Percentiles rank a stretch among this genome's conserved stretches.
phyloP scores from a whole-genome alignment of 2,797 vertebrate species.

The Artibeus lituratus region DNA sequence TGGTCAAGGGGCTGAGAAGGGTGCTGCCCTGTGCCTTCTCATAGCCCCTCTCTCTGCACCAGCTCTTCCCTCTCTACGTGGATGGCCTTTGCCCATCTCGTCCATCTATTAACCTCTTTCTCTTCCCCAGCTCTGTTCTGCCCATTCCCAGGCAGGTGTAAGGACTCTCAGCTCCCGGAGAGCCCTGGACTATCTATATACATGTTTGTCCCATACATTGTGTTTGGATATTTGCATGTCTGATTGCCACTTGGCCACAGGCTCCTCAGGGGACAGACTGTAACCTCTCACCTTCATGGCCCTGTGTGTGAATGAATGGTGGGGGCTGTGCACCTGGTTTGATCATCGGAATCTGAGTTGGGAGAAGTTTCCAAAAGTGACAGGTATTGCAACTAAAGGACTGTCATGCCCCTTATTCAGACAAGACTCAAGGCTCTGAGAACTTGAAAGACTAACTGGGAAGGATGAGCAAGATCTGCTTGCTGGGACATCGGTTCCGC shows the following conservation, averaged over 20 bases:
- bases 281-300: accelerated
- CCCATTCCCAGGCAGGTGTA: neutral
- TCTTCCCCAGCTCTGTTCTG: neutral
- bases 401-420: neutral
- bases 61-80: neutral
- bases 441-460: neutral
- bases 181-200: neutral
- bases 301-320: neutral
- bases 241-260: neutral
- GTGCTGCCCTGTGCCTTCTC: neutral
- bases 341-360: neutral
- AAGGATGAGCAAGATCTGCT: neutral
- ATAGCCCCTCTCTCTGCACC: accelerated
- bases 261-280: neutral
- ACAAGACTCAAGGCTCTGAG: neutral
- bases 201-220: neutral
- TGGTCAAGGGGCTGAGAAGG: neutral
- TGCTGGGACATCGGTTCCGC: neutral
- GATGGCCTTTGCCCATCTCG: neutral
- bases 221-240: neutral
- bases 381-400: neutral
- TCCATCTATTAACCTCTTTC: accelerated
- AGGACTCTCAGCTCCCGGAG: neutral
- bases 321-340: neutral
- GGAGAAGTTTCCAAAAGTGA: neutral